Conservation (phyloP, 2,113 vertebrate species). For the Paracanthobrama guichenoti region DNA sequence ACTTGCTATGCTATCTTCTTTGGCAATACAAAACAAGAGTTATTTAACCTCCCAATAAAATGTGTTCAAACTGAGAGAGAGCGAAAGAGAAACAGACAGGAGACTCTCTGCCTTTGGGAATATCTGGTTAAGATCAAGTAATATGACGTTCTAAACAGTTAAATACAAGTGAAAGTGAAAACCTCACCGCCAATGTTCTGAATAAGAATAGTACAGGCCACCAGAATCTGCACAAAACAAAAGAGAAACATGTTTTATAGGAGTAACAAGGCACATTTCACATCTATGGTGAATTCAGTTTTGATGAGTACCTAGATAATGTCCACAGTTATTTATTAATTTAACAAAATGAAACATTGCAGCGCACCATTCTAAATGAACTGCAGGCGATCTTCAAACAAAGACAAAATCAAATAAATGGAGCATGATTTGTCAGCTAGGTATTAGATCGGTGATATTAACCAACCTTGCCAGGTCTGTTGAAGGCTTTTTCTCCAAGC, state of each 20-base stretch:
- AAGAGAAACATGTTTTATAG: not conserved
- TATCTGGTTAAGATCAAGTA: not conserved
- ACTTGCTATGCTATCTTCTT: not conserved
- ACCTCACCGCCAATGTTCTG: constrained; percentile 95
- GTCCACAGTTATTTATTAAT: not conserved
- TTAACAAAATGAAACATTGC: not conserved
- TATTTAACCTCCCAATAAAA: not conserved
- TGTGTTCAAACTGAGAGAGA: constrained; percentile 47
- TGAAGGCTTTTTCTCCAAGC: constrained; percentile 86
- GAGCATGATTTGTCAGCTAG: not conserved
- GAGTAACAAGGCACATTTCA: not conserved
- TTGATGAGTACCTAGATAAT: not conserved
- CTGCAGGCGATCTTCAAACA: not conserved
- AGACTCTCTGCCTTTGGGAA: constrained; percentile 47
- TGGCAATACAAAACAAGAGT: not conserved
- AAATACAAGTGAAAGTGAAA: not conserved
- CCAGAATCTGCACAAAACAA: constrained; percentile 77
- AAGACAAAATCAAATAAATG: constrained; percentile 17
- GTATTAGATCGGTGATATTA: not conserved
- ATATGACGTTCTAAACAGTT: not conserved
- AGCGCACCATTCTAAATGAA: not conserved
- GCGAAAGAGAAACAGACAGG: constrained; percentile 17
- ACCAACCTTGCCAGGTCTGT: constrained; percentile 85
- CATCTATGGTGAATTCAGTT: not conserved
- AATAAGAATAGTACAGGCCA: constrained; percentile 86